phyloP scores from a whole-genome alignment of 2,888 invertebrate species.

The Melanchra persicariae region DNA sequence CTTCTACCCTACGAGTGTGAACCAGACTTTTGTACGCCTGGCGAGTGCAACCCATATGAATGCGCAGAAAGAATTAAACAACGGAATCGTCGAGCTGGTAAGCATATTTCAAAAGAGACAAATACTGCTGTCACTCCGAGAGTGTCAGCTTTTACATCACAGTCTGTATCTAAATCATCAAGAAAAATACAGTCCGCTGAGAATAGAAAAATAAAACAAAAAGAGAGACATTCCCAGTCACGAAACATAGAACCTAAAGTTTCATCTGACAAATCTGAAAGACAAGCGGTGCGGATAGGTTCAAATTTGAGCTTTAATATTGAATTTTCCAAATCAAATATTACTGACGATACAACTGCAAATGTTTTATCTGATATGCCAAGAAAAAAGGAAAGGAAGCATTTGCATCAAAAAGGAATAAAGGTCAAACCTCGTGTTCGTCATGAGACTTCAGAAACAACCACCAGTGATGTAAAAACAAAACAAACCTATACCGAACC shows the following conservation, averaged over 20 bases:
- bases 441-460: constrained; percentile 30
- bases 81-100: constrained; percentile 15
- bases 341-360: background rate
- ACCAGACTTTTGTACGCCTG: constrained; percentile 67
- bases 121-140: constrained; percentile 24
- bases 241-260: constrained; percentile 19
- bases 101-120: constrained; percentile 33
- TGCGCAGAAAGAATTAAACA: constrained; percentile 58
- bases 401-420: constrained; percentile 31
- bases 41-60: constrained; percentile 67
- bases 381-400: constrained; percentile 11
- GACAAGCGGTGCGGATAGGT: constrained; percentile 66
- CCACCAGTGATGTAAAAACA: constrained; percentile 19
- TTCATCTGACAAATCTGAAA: constrained; percentile 37
- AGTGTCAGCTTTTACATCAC: constrained; percentile 46
- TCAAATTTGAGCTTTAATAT: constrained; percentile 68
- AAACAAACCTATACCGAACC: constrained; percentile 44
- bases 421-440: constrained; percentile 36
- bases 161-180: constrained; percentile 36
- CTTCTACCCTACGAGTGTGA: constrained; percentile 70
- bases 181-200: constrained; percentile 12
- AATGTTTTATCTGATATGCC: background rate
- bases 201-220: constrained; percentile 16
- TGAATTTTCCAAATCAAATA: constrained; percentile 66
- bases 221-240: constrained; percentile 5